Conservation (phyloP, 2,888 invertebrate species). For the Labia minor region DNA sequence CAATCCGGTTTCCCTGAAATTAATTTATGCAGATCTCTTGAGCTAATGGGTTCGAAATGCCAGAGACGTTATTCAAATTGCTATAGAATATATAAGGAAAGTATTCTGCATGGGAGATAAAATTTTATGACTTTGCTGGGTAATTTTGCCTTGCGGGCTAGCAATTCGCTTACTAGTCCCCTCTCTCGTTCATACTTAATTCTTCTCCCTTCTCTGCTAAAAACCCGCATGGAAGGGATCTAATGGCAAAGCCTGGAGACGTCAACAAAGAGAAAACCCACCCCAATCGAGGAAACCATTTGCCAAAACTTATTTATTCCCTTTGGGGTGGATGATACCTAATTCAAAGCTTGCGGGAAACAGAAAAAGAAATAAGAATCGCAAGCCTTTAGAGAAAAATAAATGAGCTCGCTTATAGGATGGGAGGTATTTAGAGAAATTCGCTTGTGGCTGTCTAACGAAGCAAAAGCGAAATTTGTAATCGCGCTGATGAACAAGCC, state of each 20-base stretch:
- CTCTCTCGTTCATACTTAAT: not conserved
- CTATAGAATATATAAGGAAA: conserved; percentile 13
- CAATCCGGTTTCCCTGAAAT: not conserved
- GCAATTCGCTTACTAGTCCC: not conserved
- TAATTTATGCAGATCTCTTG: conserved; percentile 1
- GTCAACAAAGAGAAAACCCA: not conserved
- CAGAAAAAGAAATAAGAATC: not conserved
- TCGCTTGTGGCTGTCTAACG: not conserved
- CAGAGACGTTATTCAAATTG: conserved; percentile 13
- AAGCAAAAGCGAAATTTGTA: not conserved
- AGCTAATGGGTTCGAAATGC: not conserved
- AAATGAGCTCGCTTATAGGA: not conserved
- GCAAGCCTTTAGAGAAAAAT: not conserved
- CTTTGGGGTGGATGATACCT: not conserved
- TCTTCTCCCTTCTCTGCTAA: not conserved
- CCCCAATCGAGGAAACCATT: conserved; percentile 13
- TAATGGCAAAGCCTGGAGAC: conserved; percentile 13
- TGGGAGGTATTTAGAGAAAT: not conserved
- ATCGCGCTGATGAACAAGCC: not conserved
- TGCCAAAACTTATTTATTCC: conserved; percentile 7
- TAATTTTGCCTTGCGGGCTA: not conserved
- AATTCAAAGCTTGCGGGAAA: not conserved
- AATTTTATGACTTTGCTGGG: conserved; percentile 8
- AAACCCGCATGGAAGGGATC: conserved; percentile 1
- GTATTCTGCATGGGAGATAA: conserved; percentile 1